Percentiles rank a stretch among this genome's conserved stretches.
Conservation (phyloP, 2,797 vertebrate species). For the Sciurus carolinensis region DNA sequence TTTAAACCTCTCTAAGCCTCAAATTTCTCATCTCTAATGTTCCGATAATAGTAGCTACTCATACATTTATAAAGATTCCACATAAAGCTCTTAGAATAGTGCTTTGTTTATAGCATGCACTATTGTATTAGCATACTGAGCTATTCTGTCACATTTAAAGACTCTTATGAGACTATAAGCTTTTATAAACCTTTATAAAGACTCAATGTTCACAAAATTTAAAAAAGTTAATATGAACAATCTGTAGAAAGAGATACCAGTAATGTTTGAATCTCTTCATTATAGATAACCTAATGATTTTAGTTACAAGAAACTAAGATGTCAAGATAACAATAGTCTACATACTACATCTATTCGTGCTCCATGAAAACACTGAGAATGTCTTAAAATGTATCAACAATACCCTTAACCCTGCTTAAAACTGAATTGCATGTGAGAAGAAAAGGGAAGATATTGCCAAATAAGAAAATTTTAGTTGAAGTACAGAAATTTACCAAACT, state of each 20-base stretch:
- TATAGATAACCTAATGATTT: conserved; percentile 46
- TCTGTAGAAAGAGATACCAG: conserved; percentile 4
- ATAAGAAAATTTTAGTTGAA: conserved; percentile 57
- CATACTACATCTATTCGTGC: conserved; percentile 28
- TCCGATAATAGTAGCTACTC: neutral
- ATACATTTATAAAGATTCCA: conserved; percentile 42
- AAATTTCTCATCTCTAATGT: conserved; percentile 1
- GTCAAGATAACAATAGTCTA: neutral
- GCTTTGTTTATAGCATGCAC: neutral
- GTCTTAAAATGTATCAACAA: conserved; percentile 33
- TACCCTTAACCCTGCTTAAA: conserved; percentile 30
- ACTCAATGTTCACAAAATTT: conserved; percentile 62
- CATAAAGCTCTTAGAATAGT: conserved; percentile 29
- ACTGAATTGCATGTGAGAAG: conserved; percentile 30
- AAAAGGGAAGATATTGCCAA: conserved; percentile 64
- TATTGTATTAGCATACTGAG: neutral
- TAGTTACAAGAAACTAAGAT: conserved; percentile 11
- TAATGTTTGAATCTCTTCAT: neutral
- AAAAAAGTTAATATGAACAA: conserved; percentile 47
- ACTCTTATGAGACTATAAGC: neutral
- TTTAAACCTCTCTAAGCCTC: conserved; percentile 55
- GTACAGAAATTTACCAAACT: conserved; percentile 45
- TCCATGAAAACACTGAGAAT: conserved; percentile 27
- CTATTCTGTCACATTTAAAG: conserved; percentile 49
- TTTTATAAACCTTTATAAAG: conserved; percentile 25